phyloP scores from a whole-genome alignment of 2,113 vertebrate species.

The Redunca redunca region DNA sequence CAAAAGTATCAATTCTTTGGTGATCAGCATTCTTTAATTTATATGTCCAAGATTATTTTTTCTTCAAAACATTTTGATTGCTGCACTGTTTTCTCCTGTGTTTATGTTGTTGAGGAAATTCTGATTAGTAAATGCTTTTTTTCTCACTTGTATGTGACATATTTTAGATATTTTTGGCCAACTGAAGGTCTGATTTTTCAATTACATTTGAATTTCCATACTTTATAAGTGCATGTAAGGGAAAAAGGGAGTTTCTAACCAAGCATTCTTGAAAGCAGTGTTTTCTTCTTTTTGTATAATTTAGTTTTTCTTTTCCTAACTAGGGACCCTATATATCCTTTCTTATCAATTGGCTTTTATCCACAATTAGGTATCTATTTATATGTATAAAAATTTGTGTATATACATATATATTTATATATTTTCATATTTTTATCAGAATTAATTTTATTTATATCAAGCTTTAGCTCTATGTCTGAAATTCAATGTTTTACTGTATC shows the following conservation, averaged over 20 bases:
- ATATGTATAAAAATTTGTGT: background rate
- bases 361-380: background rate
- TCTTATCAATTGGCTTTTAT: background rate
- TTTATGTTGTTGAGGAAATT: background rate
- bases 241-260: background rate
- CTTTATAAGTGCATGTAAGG: background rate
- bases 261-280: background rate
- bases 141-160: background rate
- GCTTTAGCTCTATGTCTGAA: background rate
- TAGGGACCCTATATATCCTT: background rate
- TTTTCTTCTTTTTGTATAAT: background rate
- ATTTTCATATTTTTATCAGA: background rate
- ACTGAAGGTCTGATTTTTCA: background rate
- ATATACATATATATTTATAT: background rate
- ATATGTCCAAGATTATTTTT: background rate
- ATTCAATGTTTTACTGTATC: background rate
- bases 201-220: background rate
- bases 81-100: background rate
- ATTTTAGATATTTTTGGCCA: background rate
- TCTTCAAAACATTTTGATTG: background rate
- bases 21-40: background rate
- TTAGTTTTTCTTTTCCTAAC: background rate
- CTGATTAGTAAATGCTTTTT: background rate
- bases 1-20: background rate
- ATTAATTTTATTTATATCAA: background rate